Evolutionary conservation across 1,140 invertebrate genomes (phyloP).

Genomic region (Melipona quadrifasciata): DNA sequence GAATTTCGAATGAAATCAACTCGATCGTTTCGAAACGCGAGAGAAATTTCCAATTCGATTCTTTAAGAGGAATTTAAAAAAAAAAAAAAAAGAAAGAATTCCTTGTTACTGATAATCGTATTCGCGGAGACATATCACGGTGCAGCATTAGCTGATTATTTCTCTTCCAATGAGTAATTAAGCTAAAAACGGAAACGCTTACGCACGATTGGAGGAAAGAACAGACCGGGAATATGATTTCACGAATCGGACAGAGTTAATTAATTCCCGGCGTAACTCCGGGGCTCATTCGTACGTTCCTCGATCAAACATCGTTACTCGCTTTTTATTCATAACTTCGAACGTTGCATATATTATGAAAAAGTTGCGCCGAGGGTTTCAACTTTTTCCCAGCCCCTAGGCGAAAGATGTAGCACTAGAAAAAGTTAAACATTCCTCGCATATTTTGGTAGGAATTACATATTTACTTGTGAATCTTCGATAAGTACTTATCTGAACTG

Average conservation of each 20-base stretch:
- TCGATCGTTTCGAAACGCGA: neutral
- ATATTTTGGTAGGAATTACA: too few relatives aligned
- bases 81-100: neutral
- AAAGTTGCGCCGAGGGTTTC: too few relatives aligned
- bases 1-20: neutral
- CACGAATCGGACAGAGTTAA: neutral
- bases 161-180: slow-evolving; percentile 1
- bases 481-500: neutral
- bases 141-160: slow-evolving; percentile 8
- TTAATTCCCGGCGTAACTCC: neutral
- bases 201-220: neutral
- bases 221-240: neutral
- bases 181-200: slow-evolving; percentile 13
- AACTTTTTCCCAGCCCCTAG: too few relatives aligned
- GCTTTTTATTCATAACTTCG: too few relatives aligned
- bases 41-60: neutral
- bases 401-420: too few relatives aligned
- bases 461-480: neutral
- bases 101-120: neutral
- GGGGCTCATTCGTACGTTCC: neutral
- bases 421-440: too few relatives aligned
- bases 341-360: too few relatives aligned
- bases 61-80: too few relatives aligned
- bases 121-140: neutral
- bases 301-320: neutral